Percentiles rank a stretch among this genome's conserved stretches.
These are phyloP conservation scores for Echinometra lucunter DNA, from an alignment of 53 echinoderm and acorn worm species.

Conservation along the genomic window DNA sequence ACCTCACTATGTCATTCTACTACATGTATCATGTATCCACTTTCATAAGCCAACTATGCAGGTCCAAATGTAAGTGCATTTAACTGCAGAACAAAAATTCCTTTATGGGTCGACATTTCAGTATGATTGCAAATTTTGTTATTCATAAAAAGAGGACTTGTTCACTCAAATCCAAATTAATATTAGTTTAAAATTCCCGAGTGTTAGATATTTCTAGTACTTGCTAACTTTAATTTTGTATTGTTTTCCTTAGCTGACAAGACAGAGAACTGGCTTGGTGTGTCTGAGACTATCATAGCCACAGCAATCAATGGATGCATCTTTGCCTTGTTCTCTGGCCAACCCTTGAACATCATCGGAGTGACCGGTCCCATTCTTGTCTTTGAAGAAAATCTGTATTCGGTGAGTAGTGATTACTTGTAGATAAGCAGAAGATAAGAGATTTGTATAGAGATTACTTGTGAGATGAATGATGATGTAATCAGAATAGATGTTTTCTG, in stretches of 20 bases:
- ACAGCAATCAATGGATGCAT: constrained; percentile 86
- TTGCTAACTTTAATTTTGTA: background rate
- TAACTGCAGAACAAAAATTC: too few relatives aligned
- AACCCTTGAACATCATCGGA: constrained; percentile 95
- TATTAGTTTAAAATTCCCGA: too few relatives aligned
- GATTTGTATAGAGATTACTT: background rate
- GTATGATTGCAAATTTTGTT: too few relatives aligned
- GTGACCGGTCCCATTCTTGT: constrained; percentile 96
- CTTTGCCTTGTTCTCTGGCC: constrained; percentile 88
- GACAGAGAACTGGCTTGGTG: constrained; percentile 92
- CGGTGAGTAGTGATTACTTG: constrained; percentile 69
- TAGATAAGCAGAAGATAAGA: background rate
- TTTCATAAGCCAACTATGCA: too few relatives aligned
- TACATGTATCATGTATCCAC: too few relatives aligned
- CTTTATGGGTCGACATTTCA: too few relatives aligned
- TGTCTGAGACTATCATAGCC: constrained; percentile 94
- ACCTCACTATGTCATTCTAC: too few relatives aligned
- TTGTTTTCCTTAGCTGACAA: constrained; percentile 81
- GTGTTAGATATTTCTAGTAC: background rate
- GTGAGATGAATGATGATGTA: background rate
- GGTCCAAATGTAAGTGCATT: too few relatives aligned
- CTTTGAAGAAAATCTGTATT: constrained; percentile 96
- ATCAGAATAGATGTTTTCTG: background rate
- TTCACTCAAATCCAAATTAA: too few relatives aligned
- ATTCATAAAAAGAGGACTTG: too few relatives aligned